These are phyloP conservation scores for Linnaemya vulpina DNA, from an alignment of 2,888 invertebrate species.

Conservation along the genomic window DNA sequence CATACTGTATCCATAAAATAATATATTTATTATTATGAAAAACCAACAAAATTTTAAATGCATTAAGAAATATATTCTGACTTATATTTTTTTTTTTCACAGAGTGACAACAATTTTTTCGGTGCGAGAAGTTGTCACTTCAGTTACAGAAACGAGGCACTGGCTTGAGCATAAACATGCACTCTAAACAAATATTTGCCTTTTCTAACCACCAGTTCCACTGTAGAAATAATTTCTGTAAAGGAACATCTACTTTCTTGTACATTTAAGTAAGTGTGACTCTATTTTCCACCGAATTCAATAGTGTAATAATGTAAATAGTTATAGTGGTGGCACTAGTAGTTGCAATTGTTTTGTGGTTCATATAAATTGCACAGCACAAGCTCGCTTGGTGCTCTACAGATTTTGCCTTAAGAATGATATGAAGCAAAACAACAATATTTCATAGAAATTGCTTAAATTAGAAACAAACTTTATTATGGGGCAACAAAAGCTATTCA, in stretches of 20 bases:
- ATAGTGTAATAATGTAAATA: constrained; percentile 7
- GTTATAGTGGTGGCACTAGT: constrained; percentile 10
- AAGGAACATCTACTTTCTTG: constrained; percentile 10
- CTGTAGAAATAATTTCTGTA: constrained; percentile 16
- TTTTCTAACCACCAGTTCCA: background rate
- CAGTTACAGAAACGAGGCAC: too few species aligned
- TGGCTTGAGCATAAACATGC: too few species aligned
- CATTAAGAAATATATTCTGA: too few species aligned
- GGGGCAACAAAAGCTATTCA: constrained; percentile 46
- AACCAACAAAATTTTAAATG: too few species aligned
- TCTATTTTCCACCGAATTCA: constrained; percentile 49
- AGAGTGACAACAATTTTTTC: too few species aligned
- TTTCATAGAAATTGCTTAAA: constrained; percentile 49
- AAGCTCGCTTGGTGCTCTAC: constrained; percentile 24
- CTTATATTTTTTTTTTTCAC: too few species aligned
- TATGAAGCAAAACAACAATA: constrained; percentile 55
- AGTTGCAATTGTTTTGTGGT: constrained; percentile 27
- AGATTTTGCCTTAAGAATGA: constrained; percentile 43
- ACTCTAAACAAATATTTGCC: too few species aligned
- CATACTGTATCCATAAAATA: too few species aligned
- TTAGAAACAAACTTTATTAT: constrained; percentile 54
- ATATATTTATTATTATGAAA: too few species aligned
- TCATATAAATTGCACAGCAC: constrained; percentile 21
- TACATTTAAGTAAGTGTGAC: constrained; percentile 46
- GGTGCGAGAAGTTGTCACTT: too few species aligned